Conservation (phyloP, 2,113 vertebrate species). For the Zosterops hypoxanthus region DNA sequence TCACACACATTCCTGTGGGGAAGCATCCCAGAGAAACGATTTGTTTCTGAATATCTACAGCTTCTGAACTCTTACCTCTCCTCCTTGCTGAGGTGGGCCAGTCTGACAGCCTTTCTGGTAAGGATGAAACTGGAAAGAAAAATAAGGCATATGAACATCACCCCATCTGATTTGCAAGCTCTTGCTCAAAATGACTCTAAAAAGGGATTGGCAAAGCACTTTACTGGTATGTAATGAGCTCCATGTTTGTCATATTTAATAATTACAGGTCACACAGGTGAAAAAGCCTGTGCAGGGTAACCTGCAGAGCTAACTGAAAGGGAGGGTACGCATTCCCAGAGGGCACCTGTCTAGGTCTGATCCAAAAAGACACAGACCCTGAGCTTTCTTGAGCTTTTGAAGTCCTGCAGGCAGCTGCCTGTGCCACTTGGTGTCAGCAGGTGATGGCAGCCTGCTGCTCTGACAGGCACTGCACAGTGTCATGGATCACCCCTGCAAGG, state of each 20-base stretch:
- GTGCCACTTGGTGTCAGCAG: background rate
- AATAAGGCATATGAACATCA: background rate
- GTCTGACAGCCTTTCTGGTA: slow-evolving; percentile 82
- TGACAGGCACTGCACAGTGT: background rate
- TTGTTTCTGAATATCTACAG: background rate
- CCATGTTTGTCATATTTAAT: background rate
- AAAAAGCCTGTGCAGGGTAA: background rate
- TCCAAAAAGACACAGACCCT: background rate
- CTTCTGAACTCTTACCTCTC: slow-evolving; percentile 80
- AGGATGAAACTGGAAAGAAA: slow-evolving; percentile 88
- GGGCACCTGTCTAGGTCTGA: background rate
- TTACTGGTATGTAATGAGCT: background rate
- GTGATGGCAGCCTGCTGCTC: background rate
- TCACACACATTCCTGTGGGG: background rate
- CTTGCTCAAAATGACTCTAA: background rate
- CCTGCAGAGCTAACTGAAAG: background rate
- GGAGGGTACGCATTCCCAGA: background rate
- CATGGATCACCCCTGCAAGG: background rate
- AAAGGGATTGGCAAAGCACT: background rate
- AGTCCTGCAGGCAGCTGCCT: background rate
- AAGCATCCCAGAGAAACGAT: background rate
- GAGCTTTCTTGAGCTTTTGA: background rate
- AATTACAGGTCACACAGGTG: background rate
- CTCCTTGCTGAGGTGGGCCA: slow-evolving; percentile 83
- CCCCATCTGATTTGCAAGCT: background rate